These are phyloP conservation scores for Calidris pugnax DNA, from an alignment of 2,113 vertebrate species.

Conservation along the genomic window DNA sequence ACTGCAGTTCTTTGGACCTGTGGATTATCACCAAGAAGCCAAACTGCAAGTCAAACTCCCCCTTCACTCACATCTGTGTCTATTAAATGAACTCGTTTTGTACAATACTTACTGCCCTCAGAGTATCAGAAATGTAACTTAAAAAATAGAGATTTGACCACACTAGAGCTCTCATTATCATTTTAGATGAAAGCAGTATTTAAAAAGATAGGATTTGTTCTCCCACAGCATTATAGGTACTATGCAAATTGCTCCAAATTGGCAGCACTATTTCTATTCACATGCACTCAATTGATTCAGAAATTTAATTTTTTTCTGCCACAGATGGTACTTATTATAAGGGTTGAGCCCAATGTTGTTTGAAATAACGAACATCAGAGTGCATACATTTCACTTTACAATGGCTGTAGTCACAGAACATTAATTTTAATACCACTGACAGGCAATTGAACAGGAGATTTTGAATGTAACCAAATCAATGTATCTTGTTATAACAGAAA, in stretches of 20 bases:
- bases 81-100: not conserved
- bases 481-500: not conserved
- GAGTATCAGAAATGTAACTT: not conserved
- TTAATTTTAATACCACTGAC: constrained; percentile 17
- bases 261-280: not conserved
- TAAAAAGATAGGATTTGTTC: not conserved
- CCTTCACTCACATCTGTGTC: not conserved
- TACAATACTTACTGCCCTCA: not conserved
- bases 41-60: not conserved
- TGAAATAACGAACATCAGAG: not conserved
- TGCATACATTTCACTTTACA: not conserved
- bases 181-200: not conserved
- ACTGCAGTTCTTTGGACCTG: not conserved
- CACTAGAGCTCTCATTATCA: not conserved
- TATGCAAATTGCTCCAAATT: not conserved
- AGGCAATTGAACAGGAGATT: not conserved
- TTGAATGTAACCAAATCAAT: not conserved
- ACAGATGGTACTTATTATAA: not conserved
- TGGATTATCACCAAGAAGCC: not conserved
- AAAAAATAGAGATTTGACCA: not conserved
- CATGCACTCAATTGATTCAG: not conserved
- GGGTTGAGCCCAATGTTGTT: not conserved
- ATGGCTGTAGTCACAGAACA: not conserved
- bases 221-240: not conserved
- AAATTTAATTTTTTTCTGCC: not conserved